Percentiles rank a stretch among this genome's conserved stretches.
Conservation (phyloP, 1,140 invertebrate genomes). For the Apolygus lucorum region DNA sequence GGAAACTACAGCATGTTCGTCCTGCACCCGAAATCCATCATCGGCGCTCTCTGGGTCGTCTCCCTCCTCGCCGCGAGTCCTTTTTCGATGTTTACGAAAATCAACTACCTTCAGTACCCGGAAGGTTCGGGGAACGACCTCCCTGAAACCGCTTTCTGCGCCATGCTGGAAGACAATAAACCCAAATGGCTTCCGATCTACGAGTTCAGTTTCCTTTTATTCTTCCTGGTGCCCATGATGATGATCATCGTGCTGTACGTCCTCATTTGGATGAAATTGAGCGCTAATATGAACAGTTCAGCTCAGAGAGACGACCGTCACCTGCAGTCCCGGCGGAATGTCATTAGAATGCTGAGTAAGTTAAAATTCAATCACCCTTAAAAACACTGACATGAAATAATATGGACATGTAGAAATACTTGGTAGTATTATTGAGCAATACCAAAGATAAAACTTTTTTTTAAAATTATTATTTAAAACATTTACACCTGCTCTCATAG, state of each 20-base stretch:
- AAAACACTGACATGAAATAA: too few relatives aligned
- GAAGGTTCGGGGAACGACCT: conserved; percentile 27
- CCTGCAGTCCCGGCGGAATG: conserved; percentile 53
- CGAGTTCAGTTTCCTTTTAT: conserved; percentile 69
- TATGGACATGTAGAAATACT: too few relatives aligned
- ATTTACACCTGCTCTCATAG: too few relatives aligned
- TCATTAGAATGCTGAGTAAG: conserved; percentile 75
- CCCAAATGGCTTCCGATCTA: conserved; percentile 54
- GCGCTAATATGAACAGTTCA: conserved; percentile 36
- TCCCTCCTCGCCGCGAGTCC: conserved; percentile 68
- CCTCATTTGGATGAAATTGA: conserved; percentile 57
- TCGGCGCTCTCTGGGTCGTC: conserved; percentile 66
- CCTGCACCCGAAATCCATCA: conserved; percentile 70
- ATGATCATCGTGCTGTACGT: conserved; percentile 68
- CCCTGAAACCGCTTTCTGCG: conserved; percentile 65
- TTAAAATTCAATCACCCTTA: too few relatives aligned
- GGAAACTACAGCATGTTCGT: conserved; percentile 69
- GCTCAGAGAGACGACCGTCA: background rate
- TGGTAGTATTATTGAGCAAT: too few relatives aligned
- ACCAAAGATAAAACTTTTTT: too few relatives aligned
- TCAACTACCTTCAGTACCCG: conserved; percentile 31
- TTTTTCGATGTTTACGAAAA: conserved; percentile 48
- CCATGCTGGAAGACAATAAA: conserved; percentile 52
- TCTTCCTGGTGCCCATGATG: conserved; percentile 74
- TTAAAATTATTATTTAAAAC: too few relatives aligned